A percentile compares a stretch with the other conserved stretches of the same genome.
phyloP scores from a whole-genome alignment of 1,140 invertebrate species.

The Prorops nasuta region DNA sequence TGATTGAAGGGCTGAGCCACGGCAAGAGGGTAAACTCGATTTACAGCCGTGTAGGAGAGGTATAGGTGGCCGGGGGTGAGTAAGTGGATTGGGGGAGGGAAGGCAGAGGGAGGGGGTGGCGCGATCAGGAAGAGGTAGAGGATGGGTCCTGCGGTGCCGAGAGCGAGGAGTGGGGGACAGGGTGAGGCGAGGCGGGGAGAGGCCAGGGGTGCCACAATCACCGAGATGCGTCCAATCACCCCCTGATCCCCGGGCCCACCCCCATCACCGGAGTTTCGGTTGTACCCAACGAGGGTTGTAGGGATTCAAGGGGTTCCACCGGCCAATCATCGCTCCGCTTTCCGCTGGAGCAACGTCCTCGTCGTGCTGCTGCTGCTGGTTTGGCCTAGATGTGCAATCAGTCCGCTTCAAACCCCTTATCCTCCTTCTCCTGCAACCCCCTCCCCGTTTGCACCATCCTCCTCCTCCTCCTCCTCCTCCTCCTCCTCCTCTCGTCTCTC shows the following conservation, averaged over 20 bases:
- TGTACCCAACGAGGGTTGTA: slow-evolving; percentile 38
- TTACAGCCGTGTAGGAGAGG: slow-evolving; percentile 46
- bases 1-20: slow-evolving; percentile 58
- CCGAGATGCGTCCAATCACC: slow-evolving; percentile 68
- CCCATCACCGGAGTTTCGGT: slow-evolving; percentile 55
- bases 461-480: slow-evolving; percentile 16
- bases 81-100: neutral
- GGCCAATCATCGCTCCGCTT: slow-evolving; percentile 54
- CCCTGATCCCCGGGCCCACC: slow-evolving; percentile 52
- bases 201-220: slow-evolving; percentile 59
- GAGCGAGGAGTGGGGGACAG: neutral
- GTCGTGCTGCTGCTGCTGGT: slow-evolving; percentile 46
- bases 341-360: slow-evolving; percentile 49
- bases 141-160: neutral
- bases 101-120: neutral
- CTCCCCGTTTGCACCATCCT: slow-evolving; percentile 15
- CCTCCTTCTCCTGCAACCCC: slow-evolving; percentile 28
- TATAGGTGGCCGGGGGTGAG: slow-evolving; percentile 4
- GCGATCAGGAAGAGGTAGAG: neutral
- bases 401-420: slow-evolving; percentile 39
- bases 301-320: slow-evolving; percentile 6
- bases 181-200: neutral
- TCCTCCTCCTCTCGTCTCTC: slow-evolving; percentile 10
- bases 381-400: slow-evolving; percentile 59
- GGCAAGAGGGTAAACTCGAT: slow-evolving; percentile 59